Conservation (phyloP, 2,888 invertebrate genomes). For the Epsilonema sp. region DNA sequence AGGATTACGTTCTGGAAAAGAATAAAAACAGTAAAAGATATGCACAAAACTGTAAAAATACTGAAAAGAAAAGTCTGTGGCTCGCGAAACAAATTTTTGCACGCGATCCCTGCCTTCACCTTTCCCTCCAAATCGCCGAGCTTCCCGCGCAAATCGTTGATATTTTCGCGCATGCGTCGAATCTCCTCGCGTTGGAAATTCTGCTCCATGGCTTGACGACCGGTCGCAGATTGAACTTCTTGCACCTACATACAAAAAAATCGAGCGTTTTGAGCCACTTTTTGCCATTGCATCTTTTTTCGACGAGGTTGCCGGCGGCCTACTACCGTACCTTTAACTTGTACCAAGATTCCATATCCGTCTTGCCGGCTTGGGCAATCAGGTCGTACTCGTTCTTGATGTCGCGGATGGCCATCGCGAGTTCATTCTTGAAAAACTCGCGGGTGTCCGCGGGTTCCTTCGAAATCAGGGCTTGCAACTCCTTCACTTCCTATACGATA, state of each 20-base stretch:
- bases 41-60: too few species aligned
- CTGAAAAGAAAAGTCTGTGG: too few species aligned
- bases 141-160: constrained; percentile 33
- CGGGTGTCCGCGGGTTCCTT: constrained; percentile 38
- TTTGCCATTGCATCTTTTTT: too few species aligned
- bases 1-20: constrained; percentile 33
- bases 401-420: constrained; percentile 36
- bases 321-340: constrained; percentile 31
- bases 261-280: too few species aligned
- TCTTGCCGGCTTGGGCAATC: constrained; percentile 28
- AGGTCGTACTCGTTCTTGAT: constrained; percentile 37
- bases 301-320: too few species aligned
- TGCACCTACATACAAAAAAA: constrained; percentile 34
- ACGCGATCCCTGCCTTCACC: constrained; percentile 29
- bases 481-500: constrained; percentile 35
- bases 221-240: constrained; percentile 36
- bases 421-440: constrained; percentile 39
- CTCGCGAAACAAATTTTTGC: too few species aligned
- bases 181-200: constrained; percentile 34
- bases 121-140: constrained; percentile 36
- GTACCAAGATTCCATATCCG: constrained; percentile 36
- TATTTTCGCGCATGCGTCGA: constrained; percentile 32
- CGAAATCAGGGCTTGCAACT: constrained; percentile 35
- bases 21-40: too few species aligned
- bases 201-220: constrained; percentile 33